Evolutionary conservation across 2,888 invertebrate species (phyloP), one percentile per base, ranked within the genome.

Genomic region (Darwinula stevensoni): DNA sequence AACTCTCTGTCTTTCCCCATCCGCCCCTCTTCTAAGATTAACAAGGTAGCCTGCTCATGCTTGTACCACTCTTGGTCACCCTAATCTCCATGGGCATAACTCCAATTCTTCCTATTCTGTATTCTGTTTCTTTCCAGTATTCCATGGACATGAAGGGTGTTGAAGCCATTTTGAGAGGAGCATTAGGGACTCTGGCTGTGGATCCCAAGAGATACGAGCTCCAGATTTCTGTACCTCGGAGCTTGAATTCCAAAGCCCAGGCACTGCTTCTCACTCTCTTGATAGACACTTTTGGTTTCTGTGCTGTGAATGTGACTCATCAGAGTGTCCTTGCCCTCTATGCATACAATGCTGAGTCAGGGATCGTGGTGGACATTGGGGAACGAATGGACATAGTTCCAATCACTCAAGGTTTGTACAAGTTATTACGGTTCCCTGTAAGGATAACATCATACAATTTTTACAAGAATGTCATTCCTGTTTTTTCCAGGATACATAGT

Each of bases 311-410:
- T 41, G 50, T 62, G 39, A 54, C 54, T 18, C 53, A 57, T 36
- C 62, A 63, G 44, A 52, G 59, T 4, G 50, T 59, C 11, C 47
- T 61, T 29, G 51, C 60, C 14, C 52, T 63, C 16, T 60, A 61
- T 47, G 56, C 61, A 2, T 62, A 63, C 45, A 57, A 56, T 35
- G 51, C 58, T 15, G 57, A 56, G 3, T 58, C 61, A 5, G 63
- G 62, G 14, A 55, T 63, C 31, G 56, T 63, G 17, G 59, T 61
- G 13, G 62, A 63, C 42, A 51, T 62, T 31, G 63, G 63, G 16
- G 59, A 62, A 37, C 44, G 59, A 35, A 47, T 59, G 34, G 58
- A 61, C 38, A 54, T 61, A 22, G 47, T 60, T 22, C 59, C 61
- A 14, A 53, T 62, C 26, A 57, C 54, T 40, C 58, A 61, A 43